Conservation (phyloP, 1,140 invertebrate genomes). For the Coelopa frigida region DNA sequence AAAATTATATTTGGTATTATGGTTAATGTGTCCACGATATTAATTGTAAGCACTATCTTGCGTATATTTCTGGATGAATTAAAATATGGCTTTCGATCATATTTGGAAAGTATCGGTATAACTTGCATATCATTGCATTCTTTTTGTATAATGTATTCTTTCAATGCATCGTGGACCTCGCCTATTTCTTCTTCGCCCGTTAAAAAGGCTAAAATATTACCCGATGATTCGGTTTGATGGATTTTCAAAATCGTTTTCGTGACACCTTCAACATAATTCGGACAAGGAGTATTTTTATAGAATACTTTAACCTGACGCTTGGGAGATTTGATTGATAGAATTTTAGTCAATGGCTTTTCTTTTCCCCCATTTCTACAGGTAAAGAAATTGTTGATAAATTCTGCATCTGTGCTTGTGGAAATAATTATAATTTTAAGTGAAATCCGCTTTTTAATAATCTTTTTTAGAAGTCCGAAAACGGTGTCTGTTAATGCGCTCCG, state of each 20-base stretch:
- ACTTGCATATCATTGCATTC: constrained; percentile 60
- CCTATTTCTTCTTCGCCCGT: constrained; percentile 92
- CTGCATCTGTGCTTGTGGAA: constrained; percentile 92
- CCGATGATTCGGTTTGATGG: constrained; percentile 64
- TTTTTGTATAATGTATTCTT: constrained; percentile 55
- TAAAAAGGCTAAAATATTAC: constrained; percentile 89
- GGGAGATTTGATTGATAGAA: constrained; percentile 83
- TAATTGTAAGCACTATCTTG: constrained; percentile 93
- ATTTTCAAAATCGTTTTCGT: constrained; percentile 87
- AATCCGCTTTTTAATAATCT: constrained; percentile 79
- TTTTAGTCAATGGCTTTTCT: constrained; percentile 49
- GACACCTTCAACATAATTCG: constrained; percentile 83
- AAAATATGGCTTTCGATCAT: constrained; percentile 86
- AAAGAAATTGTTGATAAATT: constrained; percentile 81
- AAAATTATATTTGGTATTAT: constrained; percentile 80
- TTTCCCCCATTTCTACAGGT: constrained; percentile 53
- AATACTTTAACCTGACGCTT: constrained; percentile 82
- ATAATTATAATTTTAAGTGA: constrained; percentile 82
- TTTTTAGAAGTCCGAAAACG: constrained; percentile 87
- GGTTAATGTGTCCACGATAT: constrained; percentile 95
- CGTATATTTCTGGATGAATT: constrained; percentile 63
- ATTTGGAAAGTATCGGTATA: constrained; percentile 76
- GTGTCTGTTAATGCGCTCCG: constrained; percentile 89
- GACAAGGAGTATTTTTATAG: constrained; percentile 77
- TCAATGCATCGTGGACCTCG: constrained; percentile 59